Percentiles rank a stretch among this genome's conserved stretches.
These are phyloP conservation scores for Neodiprion pinetum DNA, from an alignment of 1,140 invertebrate species.

Conservation along the genomic window DNA sequence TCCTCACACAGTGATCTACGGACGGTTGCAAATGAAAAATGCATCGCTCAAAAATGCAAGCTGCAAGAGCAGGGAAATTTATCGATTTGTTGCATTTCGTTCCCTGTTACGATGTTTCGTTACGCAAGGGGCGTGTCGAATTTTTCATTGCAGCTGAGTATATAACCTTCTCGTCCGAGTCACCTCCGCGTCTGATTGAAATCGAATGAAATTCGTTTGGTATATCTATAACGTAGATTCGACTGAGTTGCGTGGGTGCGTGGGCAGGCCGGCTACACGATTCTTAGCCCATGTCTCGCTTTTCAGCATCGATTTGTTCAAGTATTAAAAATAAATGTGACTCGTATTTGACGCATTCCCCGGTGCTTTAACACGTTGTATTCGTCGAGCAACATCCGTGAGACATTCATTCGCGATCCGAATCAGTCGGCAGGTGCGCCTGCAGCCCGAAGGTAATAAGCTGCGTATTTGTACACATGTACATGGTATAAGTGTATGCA, in stretches of 20 bases:
- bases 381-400: background rate
- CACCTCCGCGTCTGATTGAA: background rate
- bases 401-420: background rate
- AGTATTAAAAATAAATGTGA: background rate
- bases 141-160: too few species aligned
- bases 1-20: too few species aligned
- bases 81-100: background rate
- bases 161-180: background rate
- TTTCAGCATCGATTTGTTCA: background rate
- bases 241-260: background rate
- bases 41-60: too few species aligned
- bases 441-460: background rate
- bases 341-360: background rate
- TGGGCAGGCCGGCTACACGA: background rate
- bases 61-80: background rate
- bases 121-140: background rate
- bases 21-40: too few species aligned
- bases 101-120: background rate
- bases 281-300: too few species aligned
- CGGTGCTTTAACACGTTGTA: background rate
- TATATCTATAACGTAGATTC: background rate
- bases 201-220: background rate
- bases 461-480: background rate
- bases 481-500: background rate
- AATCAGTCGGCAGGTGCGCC: background rate